phyloP scores from a whole-genome alignment of 2,888 invertebrate genomes.

The Caenorhabditis wallacei region DNA sequence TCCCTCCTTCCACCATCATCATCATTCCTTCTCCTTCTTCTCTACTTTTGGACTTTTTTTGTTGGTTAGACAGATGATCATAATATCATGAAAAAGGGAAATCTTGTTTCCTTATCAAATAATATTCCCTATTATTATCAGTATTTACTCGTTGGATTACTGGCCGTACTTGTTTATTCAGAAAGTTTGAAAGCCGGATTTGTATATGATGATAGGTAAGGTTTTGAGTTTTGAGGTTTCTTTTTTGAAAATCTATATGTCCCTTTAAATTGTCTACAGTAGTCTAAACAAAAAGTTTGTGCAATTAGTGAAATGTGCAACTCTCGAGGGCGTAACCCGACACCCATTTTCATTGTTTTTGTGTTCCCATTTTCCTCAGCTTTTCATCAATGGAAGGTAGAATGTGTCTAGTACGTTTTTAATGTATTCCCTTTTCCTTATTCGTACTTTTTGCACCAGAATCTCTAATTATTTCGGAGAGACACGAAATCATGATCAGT shows the following conservation, averaged over 20 bases:
- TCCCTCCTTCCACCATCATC: not conserved
- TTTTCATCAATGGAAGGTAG: too few species aligned
- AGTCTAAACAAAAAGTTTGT: too few species aligned
- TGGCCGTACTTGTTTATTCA: slow-evolving; percentile 55
- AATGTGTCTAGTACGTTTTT: slow-evolving; percentile 42
- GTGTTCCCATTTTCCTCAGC: too few species aligned
- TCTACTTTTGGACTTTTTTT: too few species aligned
- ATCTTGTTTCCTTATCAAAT: too few species aligned
- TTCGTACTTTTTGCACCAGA: slow-evolving; percentile 4
- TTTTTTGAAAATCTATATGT: too few species aligned
- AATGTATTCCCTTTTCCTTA: slow-evolving; percentile 16
- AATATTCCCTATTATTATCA: slow-evolving; percentile 25
- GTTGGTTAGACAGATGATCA: too few species aligned
- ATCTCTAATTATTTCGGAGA: slow-evolving; percentile 36
- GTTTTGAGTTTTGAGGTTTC: slow-evolving; percentile 36
- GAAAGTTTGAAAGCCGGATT: slow-evolving; percentile 68
- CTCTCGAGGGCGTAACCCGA: too few species aligned
- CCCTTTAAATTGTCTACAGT: too few species aligned
- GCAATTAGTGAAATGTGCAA: too few species aligned
- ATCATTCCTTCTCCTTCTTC: slow-evolving; percentile 32
- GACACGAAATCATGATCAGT: slow-evolving; percentile 31
- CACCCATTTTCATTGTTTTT: too few species aligned
- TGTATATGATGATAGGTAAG: slow-evolving; percentile 74
- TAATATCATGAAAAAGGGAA: slow-evolving; percentile 30
- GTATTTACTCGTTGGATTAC: slow-evolving; percentile 43